Conservation (phyloP, 2,113 vertebrate species). For the Lucifuga dentata region DNA sequence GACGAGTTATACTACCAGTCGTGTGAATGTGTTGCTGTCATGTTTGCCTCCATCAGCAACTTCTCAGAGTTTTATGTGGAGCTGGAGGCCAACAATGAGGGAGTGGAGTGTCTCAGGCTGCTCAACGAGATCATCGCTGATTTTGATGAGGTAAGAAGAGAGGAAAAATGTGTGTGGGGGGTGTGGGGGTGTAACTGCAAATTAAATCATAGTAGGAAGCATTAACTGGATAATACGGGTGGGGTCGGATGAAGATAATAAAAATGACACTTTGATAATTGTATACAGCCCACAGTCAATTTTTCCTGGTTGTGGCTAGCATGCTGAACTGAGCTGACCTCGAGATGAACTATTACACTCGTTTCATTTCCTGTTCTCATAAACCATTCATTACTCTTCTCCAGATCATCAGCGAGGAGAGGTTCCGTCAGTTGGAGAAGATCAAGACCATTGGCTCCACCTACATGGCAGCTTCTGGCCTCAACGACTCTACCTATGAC, state of each 20-base stretch:
- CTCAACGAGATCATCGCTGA: conserved; percentile 99
- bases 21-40: conserved; percentile 96
- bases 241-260: background rate
- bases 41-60: conserved; percentile 99
- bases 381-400: background rate
- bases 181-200: background rate
- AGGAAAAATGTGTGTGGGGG: background rate
- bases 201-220: background rate
- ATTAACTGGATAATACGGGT: background rate
- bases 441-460: conserved; percentile 98
- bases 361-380: conserved; percentile 3
- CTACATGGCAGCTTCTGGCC: conserved; percentile 95
- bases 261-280: background rate
- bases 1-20: conserved; percentile 98
- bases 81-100: conserved; percentile 98
- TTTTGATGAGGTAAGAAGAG: conserved; percentile 91
- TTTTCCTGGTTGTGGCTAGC: background rate
- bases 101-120: conserved; percentile 94
- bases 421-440: conserved; percentile 94
- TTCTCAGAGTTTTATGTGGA: conserved; percentile 99
- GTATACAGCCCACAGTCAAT: background rate
- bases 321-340: conserved; percentile 18
- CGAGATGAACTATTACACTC: conserved; percentile 1
- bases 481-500: conserved; percentile 94
- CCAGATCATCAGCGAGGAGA: conserved; percentile 93